Base-by-base conservation (phyloP, 1,140 invertebrate genomes). In the Panagrolaimus sp. region DNA sequence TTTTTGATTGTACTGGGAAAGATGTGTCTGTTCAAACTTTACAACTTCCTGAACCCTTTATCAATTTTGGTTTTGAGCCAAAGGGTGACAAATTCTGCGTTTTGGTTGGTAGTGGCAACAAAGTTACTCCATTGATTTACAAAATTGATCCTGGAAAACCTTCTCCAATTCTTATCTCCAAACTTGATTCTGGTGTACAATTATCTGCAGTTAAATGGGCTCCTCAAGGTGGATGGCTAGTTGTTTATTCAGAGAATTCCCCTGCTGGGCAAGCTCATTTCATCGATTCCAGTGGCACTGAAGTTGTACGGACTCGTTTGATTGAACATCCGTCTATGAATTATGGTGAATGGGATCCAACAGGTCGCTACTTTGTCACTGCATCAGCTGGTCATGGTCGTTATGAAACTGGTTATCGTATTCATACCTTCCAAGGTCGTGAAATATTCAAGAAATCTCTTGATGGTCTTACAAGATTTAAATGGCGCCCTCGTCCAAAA, bases 51-150 rank as follows among this genome's bases (percentile, higher is more conserved):
- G 87, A 88, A 67, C 84, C 82, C 68, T 95, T 98, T 68, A 89
- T 94, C 76, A 91, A 93, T 0, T 98, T 99, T 84, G 94, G 93
- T 2, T 99, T 96, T 96, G 96, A 99, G 83, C 95, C 96, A 0
- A 88, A 94, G 43, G 95, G 95, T 24, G 90, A 88, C 43, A 96
- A 96, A 83, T 83, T 82, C 62, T 78, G 75, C 38, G 81, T 83
- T n/a, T 64, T 82, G 32, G 65, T 72, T 14, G 80, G 79, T 52
- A 73, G 63, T 38, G 47, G 43, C 1, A 73, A 71, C 68, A 82
- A 78, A 63, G 66, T 62, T 12, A 83, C 77, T 15, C 80, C 80
- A n/a, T 65, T 81, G 17, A 68, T 82, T 26, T 82, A 82, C 55
- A 64, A 68, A 10, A 71, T 83, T 21, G 80, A 82, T 44, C 55